These are phyloP conservation scores for Habropoda laboriosa DNA, from an alignment of 1,140 invertebrate genomes.

Conservation along the genomic window DNA sequence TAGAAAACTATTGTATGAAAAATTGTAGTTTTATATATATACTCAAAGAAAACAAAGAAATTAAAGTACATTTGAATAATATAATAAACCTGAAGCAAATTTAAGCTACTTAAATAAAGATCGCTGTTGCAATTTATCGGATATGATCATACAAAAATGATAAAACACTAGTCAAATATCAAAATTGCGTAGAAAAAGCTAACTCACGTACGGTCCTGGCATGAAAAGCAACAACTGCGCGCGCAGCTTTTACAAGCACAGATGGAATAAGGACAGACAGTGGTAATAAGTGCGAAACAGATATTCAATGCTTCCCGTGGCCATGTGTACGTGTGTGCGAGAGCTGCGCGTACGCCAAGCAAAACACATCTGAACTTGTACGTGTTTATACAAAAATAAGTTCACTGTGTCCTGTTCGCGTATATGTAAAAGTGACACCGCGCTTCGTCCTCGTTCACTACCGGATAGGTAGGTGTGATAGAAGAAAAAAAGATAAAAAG, in stretches of 20 bases:
- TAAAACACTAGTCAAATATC: background rate
- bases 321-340: background rate
- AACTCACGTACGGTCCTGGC: conserved; percentile 50
- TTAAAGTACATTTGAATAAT: background rate
- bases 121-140: background rate
- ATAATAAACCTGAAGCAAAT: background rate
- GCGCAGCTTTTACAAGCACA: conserved; percentile 43
- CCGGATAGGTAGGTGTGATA: conserved; percentile 22
- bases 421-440: conserved; percentile 29
- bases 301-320: background rate
- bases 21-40: background rate
- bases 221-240: conserved; percentile 57
- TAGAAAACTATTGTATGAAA: background rate
- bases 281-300: background rate
- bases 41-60: background rate
- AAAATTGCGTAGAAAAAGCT: background rate
- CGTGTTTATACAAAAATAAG: conserved; percentile 54
- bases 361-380: conserved; percentile 42
- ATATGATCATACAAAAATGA: background rate
- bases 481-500: background rate
- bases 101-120: background rate
- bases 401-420: conserved; percentile 24
- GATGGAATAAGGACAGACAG: conserved; percentile 17
- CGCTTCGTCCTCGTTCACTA: conserved; percentile 22
- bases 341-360: conserved; percentile 13